Conservation (phyloP, 2,797 vertebrate species). For the Darevskia mixta region DNA sequence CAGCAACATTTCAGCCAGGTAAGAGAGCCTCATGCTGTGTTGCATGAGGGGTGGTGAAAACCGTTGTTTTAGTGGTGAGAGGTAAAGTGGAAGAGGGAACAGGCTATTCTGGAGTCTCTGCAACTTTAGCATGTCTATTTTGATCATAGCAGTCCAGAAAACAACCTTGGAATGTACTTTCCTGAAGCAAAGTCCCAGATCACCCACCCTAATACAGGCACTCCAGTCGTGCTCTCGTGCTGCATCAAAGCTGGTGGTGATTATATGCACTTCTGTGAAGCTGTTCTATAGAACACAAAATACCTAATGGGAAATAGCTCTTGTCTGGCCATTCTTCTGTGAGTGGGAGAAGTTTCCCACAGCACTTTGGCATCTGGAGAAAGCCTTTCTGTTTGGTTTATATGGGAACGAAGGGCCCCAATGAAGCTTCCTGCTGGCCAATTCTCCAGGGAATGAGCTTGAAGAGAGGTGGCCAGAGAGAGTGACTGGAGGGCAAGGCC, state of each 20-base stretch:
- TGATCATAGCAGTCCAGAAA: neutral
- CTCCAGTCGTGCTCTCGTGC: too few species aligned
- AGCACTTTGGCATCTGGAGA: neutral
- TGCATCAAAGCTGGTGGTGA: neutral
- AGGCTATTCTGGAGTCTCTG: neutral
- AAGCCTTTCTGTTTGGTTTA: neutral
- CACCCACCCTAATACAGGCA: neutral
- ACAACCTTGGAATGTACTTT: too few species aligned
- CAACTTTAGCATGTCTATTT: neutral
- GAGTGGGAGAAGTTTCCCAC: neutral
- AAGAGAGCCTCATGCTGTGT: constrained; percentile 45
- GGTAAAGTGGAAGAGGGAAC: neutral
- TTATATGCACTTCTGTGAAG: neutral
- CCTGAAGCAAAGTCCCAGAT: neutral
- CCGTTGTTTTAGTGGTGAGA: neutral
- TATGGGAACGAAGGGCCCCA: neutral
- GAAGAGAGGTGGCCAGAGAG: neutral
- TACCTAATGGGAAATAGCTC: neutral
- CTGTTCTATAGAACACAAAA: neutral
- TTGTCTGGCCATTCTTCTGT: neutral
- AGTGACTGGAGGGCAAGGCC: neutral
- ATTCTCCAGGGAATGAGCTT: neutral
- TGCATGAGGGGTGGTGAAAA: neutral
- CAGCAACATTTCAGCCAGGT: constrained; percentile 99
- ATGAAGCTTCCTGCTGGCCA: neutral